Evolutionary conservation across 1,140 invertebrate genomes (phyloP).

Genomic region (Diachasmimorpha longicaudata): DNA sequence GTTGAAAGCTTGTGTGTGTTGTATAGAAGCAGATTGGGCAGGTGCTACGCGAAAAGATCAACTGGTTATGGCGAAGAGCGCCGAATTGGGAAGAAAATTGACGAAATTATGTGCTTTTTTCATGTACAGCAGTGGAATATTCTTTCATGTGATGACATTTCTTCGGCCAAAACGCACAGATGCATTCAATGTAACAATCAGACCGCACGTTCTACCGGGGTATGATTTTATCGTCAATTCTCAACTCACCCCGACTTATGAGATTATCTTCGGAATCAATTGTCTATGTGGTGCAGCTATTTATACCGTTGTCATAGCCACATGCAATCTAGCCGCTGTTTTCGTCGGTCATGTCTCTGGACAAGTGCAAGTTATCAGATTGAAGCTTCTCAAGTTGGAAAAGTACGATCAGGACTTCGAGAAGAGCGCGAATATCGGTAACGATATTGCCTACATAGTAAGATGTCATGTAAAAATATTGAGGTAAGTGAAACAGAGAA

Average conservation of each 20-base stretch:
- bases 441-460: conserved; percentile 18
- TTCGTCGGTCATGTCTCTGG: conserved; percentile 42
- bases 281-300: conserved; percentile 27
- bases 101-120: conserved; percentile 28
- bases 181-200: neutral
- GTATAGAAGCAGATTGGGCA: conserved; percentile 37
- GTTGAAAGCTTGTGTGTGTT: conserved; percentile 27
- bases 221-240: conserved; percentile 35
- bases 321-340: conserved; percentile 36
- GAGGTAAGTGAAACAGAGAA: conserved; percentile 21
- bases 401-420: neutral
- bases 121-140: conserved; percentile 33
- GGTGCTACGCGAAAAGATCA: conserved; percentile 15
- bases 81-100: conserved; percentile 25
- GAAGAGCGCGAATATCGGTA: neutral
- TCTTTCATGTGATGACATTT: conserved; percentile 15
- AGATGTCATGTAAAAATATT: conserved; percentile 29
- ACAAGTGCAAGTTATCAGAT: conserved; percentile 34
- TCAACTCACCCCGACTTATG: conserved; percentile 34
- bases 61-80: neutral
- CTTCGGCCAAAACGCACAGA: neutral
- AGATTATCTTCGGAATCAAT: conserved; percentile 36
- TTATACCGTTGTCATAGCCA: conserved; percentile 31
- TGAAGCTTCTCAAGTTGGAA: conserved; percentile 25
- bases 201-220: conserved; percentile 30